These are phyloP conservation scores for Rhopalosiphum nymphaeae DNA, from an alignment of 2,888 invertebrate species.

Conservation along the genomic window DNA sequence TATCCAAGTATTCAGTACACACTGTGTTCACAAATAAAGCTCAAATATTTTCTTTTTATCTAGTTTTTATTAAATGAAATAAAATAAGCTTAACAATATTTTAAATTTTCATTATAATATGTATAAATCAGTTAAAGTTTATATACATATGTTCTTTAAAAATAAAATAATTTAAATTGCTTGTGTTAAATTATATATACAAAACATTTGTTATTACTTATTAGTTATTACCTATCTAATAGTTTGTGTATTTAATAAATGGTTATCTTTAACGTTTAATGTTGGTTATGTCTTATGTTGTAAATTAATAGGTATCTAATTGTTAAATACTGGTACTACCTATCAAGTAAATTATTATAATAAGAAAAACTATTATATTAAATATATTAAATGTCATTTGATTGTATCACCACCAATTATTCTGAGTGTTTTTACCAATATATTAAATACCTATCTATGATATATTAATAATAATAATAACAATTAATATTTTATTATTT, in stretches of 20 bases:
- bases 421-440: neutral
- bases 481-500: neutral
- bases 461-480: neutral
- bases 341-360: neutral
- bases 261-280: neutral
- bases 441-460: neutral
- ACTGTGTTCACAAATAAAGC: neutral
- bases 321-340: neutral
- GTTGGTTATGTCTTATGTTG: neutral
- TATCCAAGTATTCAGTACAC: neutral
- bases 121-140: neutral
- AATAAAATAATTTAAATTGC: neutral
- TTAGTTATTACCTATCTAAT: neutral
- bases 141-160: neutral
- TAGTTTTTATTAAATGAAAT: neutral
- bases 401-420: neutral
- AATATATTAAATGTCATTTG: neutral
- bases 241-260: neutral
- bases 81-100: neutral
- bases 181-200: neutral
- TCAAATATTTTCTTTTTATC: neutral
- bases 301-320: neutral
- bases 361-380: neutral
- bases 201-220: neutral
- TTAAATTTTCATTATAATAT: neutral